Evolutionary conservation across 2,888 invertebrate species (phyloP).

Genomic region (Ichneumoninae sp.): DNA sequence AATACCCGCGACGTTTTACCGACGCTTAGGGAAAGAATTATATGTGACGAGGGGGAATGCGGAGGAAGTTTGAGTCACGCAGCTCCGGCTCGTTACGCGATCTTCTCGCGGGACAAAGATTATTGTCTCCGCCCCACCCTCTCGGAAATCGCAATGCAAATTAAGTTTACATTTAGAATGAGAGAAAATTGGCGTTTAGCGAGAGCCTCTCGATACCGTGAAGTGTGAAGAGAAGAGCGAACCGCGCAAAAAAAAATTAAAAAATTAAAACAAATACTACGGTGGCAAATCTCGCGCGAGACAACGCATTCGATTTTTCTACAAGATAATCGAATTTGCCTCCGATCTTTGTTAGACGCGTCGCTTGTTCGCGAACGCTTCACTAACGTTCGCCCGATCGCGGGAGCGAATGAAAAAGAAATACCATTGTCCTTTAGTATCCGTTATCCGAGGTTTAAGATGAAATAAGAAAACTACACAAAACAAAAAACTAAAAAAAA

Average conservation of each 20-base stretch:
- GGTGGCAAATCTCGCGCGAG: constrained; percentile 51
- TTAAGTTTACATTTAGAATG: constrained; percentile 49
- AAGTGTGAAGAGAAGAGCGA: constrained; percentile 5
- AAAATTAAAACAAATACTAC: constrained; percentile 7
- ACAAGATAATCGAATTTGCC: constrained; percentile 32
- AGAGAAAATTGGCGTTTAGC: constrained; percentile 33
- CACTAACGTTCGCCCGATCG: constrained; percentile 33
- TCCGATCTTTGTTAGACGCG: constrained; percentile 36
- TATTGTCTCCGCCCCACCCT: constrained; percentile 17
- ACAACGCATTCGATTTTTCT: constrained; percentile 23
- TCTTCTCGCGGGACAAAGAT: background rate
- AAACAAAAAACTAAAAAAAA: constrained; percentile 21
- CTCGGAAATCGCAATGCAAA: constrained; percentile 49
- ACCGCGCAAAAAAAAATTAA: constrained; percentile 23
- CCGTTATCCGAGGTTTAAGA: constrained; percentile 41
- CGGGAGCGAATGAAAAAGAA: constrained; percentile 32
- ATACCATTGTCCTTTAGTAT: constrained; percentile 50
- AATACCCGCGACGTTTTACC: background rate
- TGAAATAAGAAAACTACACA: background rate
- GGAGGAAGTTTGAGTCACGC: background rate
- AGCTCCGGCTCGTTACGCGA: background rate
- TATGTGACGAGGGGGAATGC: background rate
- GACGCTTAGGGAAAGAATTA: constrained; percentile 25
- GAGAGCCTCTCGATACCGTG: constrained; percentile 21
- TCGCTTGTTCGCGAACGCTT: constrained; percentile 47